phyloP scores from a whole-genome alignment of 2,888 invertebrate species.

The Drosophila silvestris region DNA sequence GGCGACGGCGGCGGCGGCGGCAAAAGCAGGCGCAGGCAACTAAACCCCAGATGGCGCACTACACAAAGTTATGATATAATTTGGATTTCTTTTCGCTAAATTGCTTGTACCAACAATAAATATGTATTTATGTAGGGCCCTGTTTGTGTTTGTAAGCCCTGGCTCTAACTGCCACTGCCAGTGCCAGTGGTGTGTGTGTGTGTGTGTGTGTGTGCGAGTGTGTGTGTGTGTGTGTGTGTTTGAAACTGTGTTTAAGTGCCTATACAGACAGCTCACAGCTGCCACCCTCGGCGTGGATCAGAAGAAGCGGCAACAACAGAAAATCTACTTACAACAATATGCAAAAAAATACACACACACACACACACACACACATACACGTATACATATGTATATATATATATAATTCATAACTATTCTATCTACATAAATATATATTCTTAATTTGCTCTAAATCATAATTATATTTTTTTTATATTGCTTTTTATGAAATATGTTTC shows the following conservation, averaged over 20 bases:
- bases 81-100: constrained; percentile 82
- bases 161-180: constrained; percentile 24
- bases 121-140: constrained; percentile 75
- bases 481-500: not conserved
- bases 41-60: constrained; percentile 85
- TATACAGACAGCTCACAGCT: constrained; percentile 47
- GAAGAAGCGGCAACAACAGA: constrained; percentile 29
- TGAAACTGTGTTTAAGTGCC: constrained; percentile 62
- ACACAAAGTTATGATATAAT: constrained; percentile 82
- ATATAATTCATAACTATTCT: not conserved
- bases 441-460: not conserved
- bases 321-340: constrained; percentile 22
- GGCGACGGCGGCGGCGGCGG: not conserved
- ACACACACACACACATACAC: not conserved
- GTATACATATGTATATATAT: not conserved
- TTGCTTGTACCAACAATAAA: constrained; percentile 81
- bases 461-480: not conserved
- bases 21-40: constrained; percentile 74
- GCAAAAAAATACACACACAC: not conserved
- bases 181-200: not conserved
- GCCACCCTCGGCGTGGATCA: constrained; percentile 36
- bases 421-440: not conserved
- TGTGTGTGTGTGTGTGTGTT: constrained; percentile 40
- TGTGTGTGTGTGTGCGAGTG: constrained; percentile 9
- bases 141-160: constrained; percentile 42